Evolutionary conservation across 2,797 vertebrate species (phyloP).

Genomic region (Macrochelys suwanniensis): DNA sequence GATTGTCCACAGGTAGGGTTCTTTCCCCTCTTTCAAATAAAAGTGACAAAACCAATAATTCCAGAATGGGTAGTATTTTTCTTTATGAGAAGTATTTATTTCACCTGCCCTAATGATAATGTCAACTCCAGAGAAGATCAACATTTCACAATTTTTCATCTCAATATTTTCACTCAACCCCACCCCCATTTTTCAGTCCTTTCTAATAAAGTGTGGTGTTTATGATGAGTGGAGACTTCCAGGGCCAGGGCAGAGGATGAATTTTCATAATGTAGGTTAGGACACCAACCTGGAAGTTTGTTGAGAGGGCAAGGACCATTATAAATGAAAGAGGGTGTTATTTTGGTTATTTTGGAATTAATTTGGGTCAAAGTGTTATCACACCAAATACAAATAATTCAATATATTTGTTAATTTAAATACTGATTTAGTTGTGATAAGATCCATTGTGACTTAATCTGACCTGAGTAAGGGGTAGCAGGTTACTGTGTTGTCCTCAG

Average conservation of each 20-base stretch:
- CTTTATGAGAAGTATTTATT: neutral
- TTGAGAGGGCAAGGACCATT: neutral
- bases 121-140: neutral
- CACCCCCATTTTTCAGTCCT: neutral
- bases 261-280: neutral
- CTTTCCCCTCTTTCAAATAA: constrained; percentile 6
- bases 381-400: constrained; percentile 1
- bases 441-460: neutral
- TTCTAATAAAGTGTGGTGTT: neutral
- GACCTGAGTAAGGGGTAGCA: neutral
- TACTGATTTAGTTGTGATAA: neutral
- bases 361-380: neutral
- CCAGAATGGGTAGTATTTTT: neutral
- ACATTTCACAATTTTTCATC: neutral
- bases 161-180: neutral
- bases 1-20: constrained; percentile 86
- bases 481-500: neutral
- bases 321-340: neutral
- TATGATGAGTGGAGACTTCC: neutral
- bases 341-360: neutral
- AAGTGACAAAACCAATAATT: neutral
- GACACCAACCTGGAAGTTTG: neutral
- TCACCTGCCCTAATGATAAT: neutral
- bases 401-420: neutral
- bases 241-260: neutral